These are phyloP conservation scores for Mystacides longicornis DNA, from an alignment of 2,888 invertebrate species.

Conservation along the genomic window DNA sequence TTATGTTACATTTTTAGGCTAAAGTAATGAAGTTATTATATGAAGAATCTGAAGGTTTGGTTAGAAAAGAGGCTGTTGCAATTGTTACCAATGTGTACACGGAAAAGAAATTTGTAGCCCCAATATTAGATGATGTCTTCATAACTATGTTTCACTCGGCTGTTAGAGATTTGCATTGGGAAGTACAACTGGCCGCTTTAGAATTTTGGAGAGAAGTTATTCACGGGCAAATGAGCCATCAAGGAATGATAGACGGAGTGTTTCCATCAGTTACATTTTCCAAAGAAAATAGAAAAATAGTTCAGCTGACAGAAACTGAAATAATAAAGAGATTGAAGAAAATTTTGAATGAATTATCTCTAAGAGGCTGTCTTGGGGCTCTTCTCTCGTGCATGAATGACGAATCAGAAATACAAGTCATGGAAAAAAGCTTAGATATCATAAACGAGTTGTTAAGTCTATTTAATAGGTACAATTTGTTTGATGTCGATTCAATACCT, in stretches of 20 bases:
- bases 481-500: constrained; percentile 27
- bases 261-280: constrained; percentile 77
- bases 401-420: constrained; percentile 65
- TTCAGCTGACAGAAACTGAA: constrained; percentile 61
- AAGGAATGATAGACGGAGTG: constrained; percentile 77
- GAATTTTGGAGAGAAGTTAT: constrained; percentile 67
- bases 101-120: constrained; percentile 51
- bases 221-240: constrained; percentile 55
- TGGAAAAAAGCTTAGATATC: constrained; percentile 52
- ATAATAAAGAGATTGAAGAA: constrained; percentile 57
- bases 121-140: constrained; percentile 50
- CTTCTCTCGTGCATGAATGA: constrained; percentile 58
- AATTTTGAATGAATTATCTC: constrained; percentile 59
- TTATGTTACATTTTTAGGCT: constrained; percentile 36
- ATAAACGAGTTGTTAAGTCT: constrained; percentile 48
- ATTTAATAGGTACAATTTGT: constrained; percentile 50
- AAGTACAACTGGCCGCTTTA: constrained; percentile 66
- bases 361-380: constrained; percentile 63
- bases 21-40: constrained; percentile 51
- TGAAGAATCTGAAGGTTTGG: constrained; percentile 68
- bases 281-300: constrained; percentile 68
- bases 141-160: constrained; percentile 60
- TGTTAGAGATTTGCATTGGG: constrained; percentile 71
- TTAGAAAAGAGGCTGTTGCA: constrained; percentile 63
- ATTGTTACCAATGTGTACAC: constrained; percentile 60